Conservation (phyloP, 2,888 invertebrate genomes). For the Acrobasis consociella region DNA sequence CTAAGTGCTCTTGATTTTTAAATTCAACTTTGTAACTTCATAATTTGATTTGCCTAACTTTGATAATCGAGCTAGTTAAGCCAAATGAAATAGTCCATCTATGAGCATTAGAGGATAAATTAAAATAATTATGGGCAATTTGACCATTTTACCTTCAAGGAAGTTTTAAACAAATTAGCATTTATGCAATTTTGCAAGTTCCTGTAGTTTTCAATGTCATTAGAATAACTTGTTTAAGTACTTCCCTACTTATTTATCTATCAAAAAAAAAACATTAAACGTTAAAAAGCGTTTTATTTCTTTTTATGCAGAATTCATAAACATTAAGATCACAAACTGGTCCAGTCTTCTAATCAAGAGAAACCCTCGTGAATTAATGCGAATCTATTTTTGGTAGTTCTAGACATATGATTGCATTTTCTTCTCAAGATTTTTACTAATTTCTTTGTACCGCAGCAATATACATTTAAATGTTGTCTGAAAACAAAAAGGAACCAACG, state of each 20-base stretch:
- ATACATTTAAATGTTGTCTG: slow-evolving; percentile 66
- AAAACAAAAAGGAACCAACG: slow-evolving; percentile 21
- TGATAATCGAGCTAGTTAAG: background rate
- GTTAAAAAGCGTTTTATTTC: background rate
- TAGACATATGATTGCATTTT: slow-evolving; percentile 60
- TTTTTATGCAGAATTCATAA: too few species aligned
- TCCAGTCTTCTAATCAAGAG: slow-evolving; percentile 44
- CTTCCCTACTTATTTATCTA: too few species aligned
- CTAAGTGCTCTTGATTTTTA: background rate
- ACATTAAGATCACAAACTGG: too few species aligned
- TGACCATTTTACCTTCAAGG: background rate
- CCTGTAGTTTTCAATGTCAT: background rate
- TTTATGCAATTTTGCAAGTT: background rate
- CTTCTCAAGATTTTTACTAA: slow-evolving; percentile 65
- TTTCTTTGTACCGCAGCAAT: slow-evolving; percentile 80
- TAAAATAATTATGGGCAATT: background rate
- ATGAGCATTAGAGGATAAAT: background rate
- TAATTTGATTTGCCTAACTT: slow-evolving; percentile 4
- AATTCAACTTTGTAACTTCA: slow-evolving; percentile 1
- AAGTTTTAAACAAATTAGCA: background rate
- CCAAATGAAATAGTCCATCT: slow-evolving; percentile 1
- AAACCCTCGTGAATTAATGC: slow-evolving; percentile 73
- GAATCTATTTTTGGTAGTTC: slow-evolving; percentile 64
- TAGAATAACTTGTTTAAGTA: background rate
- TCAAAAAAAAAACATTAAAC: background rate